Evolutionary conservation across 30 jellyfish, hydroid and myxozoan species (phyloP).

Genomic region (Cassiopea xamachana): DNA sequence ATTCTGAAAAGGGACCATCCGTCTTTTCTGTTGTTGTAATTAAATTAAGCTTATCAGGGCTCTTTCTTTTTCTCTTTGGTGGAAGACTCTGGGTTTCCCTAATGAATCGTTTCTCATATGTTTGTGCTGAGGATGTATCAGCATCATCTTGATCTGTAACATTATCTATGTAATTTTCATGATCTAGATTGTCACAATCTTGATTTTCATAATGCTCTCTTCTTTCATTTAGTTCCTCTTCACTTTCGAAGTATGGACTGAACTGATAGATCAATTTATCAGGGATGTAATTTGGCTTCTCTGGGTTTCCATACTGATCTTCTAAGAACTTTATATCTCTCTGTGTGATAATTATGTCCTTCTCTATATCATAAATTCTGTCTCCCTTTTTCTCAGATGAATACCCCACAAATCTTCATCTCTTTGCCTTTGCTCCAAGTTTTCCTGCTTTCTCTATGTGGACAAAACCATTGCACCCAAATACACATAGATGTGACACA

Average conservation of each 20-base stretch:
- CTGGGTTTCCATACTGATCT: not conserved
- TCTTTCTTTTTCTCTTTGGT: too few relatives aligned
- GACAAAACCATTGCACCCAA: not conserved
- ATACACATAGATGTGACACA: not conserved
- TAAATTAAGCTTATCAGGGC: not conserved
- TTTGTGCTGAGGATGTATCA: not conserved
- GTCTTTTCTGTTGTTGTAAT: not conserved
- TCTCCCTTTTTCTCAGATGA: not conserved
- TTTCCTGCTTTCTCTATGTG: not conserved
- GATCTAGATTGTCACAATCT: not conserved
- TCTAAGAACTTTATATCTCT: slow-evolving; percentile 16
- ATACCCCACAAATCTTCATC: not conserved
- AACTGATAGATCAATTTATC: not conserved
- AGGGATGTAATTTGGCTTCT: not conserved
- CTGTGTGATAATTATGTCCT: not conserved
- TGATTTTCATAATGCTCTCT: not conserved
- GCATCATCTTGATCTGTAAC: not conserved
- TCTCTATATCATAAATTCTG: slow-evolving; percentile 7
- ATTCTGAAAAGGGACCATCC: not conserved
- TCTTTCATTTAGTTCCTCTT: not conserved
- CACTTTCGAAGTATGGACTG: not conserved
- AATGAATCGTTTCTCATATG: not conserved
- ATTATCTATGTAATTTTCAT: not conserved
- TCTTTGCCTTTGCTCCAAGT: not conserved
- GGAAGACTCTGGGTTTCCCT: not conserved